Evolutionary conservation across 2,113 vertebrate genomes (phyloP), one percentile per base, ranked within the genome.

Genomic region (Scalopus aquaticus): DNA sequence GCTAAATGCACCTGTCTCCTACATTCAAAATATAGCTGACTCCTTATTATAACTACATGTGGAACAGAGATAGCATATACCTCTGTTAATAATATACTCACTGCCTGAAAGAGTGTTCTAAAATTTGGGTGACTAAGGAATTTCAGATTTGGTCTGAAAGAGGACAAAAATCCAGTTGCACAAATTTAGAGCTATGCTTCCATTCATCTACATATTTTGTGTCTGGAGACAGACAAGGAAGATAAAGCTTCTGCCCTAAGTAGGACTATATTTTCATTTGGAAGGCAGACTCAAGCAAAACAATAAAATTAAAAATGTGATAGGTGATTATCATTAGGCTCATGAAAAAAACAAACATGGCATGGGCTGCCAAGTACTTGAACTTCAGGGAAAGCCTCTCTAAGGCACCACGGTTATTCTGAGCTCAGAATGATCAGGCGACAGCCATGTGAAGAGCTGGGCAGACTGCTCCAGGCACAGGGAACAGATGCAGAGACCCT

Each of bases 61-160:
- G 49, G 35, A 35, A 22, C 6, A 77, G 39, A 90, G 20, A 72
- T 44, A 81, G 39, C 60, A 11, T 51, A 17, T 22, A 19, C 4
- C 9, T 77, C 65, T 96, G 65, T 69, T 56, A 56, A 56, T 54
- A 56, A 56, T 56, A 22, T 22, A 56, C 20, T 22, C 22, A 22
- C 54, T 56, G 20, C 54, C 54, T 56, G 20, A 56, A 56, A 73
- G 49, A 4, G 87, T 80, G 26, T n/a, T 93, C 74, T 74, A 69
- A 88, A 95, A 35, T 67, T 65, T 87, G 10, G 69, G 46, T 64
- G 44, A 46, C 82, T 92, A 79, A 95, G 77, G 37, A 87, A 76
- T 90, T 91, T 95, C 74, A 32, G 60, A 79, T 80, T 93, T 69
- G 39, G 42, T 69, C 22, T 60, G 15, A 80, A 86, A 72, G 30